Evolutionary conservation across 2,113 vertebrate species (phyloP), one percentile per base, ranked within the genome.

Genomic region (Melospiza georgiana): DNA sequence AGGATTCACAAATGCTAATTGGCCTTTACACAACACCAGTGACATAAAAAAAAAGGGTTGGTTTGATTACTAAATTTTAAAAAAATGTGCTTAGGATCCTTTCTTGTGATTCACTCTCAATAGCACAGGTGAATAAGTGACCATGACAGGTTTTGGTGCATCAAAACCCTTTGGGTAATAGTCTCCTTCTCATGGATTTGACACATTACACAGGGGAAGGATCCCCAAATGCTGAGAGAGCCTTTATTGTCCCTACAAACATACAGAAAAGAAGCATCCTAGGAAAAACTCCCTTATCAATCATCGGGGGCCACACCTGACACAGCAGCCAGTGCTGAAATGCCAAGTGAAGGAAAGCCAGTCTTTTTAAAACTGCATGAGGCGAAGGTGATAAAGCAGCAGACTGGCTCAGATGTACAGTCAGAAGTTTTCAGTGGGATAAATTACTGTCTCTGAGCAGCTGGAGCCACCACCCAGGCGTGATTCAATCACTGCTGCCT

Each of bases 391-490:
- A 12, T 9, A 33, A 23, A 43, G 33, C 43, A 68, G 37, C 30
- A 44, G 6, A 7, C 19, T 33, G 54, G 24, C 24, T 90, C 27
- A 65, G 58, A 51, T 14, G 35, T 10, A n/a, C 44, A 63, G 24
- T 24, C 30, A 11, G 31, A 20, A 21, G 11, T 14, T 35, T 52
- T 54, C 55, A 54, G 31, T 46, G 25, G 46, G 61, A 39, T 67
- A 33, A 86, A 59, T 58, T 3, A 14, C n/a, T 52, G 17, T 39
- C 59, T 69, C n/a, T 35, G 48, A 65, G 10, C 12, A 28, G 37
- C 46, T 46, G 0, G 0, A 52, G 27, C 1, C 1, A 20, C 35
- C 76, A 41, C 2, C 44, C 57, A 67, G 69, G 57, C 0, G 1
- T 12, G 57, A 58, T 20, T 41, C 62, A 17, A 8, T 62, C 30